These are phyloP conservation scores for Peribatodes rhomboidaria DNA, from an alignment of 2,888 invertebrate species.

Conservation along the genomic window DNA sequence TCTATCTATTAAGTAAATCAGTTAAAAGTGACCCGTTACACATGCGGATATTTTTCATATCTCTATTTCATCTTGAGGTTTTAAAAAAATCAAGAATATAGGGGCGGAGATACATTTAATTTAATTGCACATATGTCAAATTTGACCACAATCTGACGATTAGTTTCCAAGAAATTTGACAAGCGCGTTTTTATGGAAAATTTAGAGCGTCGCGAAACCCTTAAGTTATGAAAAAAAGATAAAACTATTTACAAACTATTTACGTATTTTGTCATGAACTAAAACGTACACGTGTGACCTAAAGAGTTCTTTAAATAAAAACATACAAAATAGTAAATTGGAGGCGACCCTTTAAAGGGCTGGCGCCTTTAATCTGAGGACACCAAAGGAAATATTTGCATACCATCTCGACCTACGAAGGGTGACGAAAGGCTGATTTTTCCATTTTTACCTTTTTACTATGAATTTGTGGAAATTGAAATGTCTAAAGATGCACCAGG, in stretches of 20 bases:
- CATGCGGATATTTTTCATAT: too few species aligned
- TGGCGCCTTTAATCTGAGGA: constrained; percentile 43
- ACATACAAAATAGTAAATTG: constrained; percentile 32
- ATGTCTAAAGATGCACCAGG: constrained; percentile 6
- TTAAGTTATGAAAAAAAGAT: not conserved
- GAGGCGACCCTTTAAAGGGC: constrained; percentile 31
- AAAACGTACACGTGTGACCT: not conserved
- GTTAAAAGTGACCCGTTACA: too few species aligned
- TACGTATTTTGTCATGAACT: not conserved
- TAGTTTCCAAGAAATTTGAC: too few species aligned
- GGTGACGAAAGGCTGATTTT: constrained; percentile 22
- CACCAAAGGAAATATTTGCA: constrained; percentile 49
- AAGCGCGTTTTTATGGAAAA: too few species aligned
- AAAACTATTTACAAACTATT: not conserved
- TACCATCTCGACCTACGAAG: constrained; percentile 39
- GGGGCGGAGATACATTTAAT: too few species aligned
- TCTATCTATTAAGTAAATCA: too few species aligned
- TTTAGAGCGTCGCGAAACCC: too few species aligned
- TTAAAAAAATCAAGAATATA: too few species aligned
- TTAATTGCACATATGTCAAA: too few species aligned
- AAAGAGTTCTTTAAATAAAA: constrained; percentile 20
- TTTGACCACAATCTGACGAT: too few species aligned
- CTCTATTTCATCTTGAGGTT: too few species aligned
- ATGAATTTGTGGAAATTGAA: constrained; percentile 19
- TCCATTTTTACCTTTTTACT: constrained; percentile 15